Evolutionary conservation across 1,140 invertebrate genomes (phyloP), one percentile per base, ranked within the genome.

Genomic region (Bicyclus anynana): DNA sequence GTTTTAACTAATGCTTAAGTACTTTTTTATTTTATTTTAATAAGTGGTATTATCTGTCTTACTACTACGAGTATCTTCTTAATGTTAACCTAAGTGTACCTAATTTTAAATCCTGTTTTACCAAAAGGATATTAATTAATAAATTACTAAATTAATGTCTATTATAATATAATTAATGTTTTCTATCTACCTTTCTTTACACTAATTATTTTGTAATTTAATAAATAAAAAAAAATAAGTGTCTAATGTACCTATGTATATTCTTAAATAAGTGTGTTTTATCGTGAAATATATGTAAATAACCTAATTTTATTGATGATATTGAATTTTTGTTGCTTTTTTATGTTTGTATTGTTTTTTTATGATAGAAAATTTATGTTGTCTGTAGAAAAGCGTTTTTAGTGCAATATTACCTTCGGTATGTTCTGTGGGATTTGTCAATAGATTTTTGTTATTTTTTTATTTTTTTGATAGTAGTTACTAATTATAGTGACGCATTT

Each of bases 201-300:
- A 46, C 3, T 26, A 14, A 14, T 27, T 27, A 10, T 3, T 1
- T 16, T 2, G 21, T 47, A 27, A 26, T 20, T 13, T 13, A 26
- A 16, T 47, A 26, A 47, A 14, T 47, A 47, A 26, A 7, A 27
- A 29, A n/a, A 38, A 37, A 59, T 53, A 51, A 44, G 21, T 55
- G 53, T 62, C 40, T 62, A 56, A 29, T 53, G 61, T 63, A 59
- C 47, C 55, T 56, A 65, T 57, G 57, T 60, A 65, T 65, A 60
- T 65, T 60, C 35, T 48, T 48, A 59, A 48, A 7, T 59, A 58
- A 58, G 47, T 40, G 37, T 37, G 20, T 52, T 52, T 51, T 51
- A 58, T 52, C 18, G 10, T 14, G 21, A 59, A 59, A 37, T 46
- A 35, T 48, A 26, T 50, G 38, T 62, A 55, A 55, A 54, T 47